Evolutionary conservation across 2,113 vertebrate species (phyloP), one percentile per base, ranked within the genome.

Genomic region (Cheirogaleus medius): DNA sequence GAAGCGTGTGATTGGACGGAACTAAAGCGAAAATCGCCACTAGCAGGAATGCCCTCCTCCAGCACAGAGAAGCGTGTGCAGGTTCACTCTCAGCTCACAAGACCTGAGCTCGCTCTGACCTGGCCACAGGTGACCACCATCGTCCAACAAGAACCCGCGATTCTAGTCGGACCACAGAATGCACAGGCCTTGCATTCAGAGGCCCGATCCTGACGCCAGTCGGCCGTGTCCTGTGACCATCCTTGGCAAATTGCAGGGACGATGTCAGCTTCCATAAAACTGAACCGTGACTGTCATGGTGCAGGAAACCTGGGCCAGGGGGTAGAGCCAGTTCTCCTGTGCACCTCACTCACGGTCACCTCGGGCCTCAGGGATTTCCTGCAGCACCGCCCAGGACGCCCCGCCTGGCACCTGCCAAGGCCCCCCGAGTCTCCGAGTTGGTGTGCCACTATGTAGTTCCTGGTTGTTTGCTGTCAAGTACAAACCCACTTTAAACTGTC

Each of bases 1-100:
- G 4, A 9, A 34, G 27, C 52, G 0, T 1, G 2, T 6, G 52
- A 1, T 0, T 0, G 0, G 7, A 27, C 3, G 0, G 4, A 25
- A 3, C 1, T 0, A 0, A 81, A 20, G n/a, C 0, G 1, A 5
- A 18, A 34, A 20, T 0, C 4, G 9, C 56, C 69, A 32, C 2
- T 37, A 1, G 4, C 37, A 0, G 29, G 3, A 44, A 4, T 8
- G 37, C 1, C 1, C 4, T 74, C 37, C 42, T 10, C 39, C 27
- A 0, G 4, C 77, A 3, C 18, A 13, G 54, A 47, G 20, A 23
- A 18, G 1, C 0, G 5, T 2, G 21, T 2, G 0, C 9, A 0
- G 52, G 10, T 1, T 0, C 3, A 5, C n/a, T 23, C 63, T 20
- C 13, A 0, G 21, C n/a, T 6, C 32, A 11, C 3, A 1, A 8